Evolutionary conservation across 2,888 invertebrate genomes (phyloP).

Genomic region (Oxytorus armatus): DNA sequence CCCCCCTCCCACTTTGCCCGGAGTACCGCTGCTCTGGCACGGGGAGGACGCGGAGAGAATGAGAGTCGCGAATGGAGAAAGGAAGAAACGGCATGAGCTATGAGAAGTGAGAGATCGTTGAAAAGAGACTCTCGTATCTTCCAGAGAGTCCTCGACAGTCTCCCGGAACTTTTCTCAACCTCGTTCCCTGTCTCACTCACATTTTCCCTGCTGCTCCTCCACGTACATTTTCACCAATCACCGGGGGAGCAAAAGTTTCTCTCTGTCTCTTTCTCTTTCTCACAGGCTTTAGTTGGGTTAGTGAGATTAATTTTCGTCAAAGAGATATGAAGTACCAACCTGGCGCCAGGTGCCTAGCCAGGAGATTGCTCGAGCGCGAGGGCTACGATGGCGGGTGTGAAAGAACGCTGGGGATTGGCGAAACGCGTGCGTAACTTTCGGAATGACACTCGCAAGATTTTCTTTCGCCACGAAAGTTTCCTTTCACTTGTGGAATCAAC

Average conservation of each 20-base stretch:
- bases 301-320: slow-evolving; percentile 59
- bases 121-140: slow-evolving; percentile 23
- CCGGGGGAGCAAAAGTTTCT: not conserved
- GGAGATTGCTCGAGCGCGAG: slow-evolving; percentile 49
- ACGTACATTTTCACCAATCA: slow-evolving; percentile 35
- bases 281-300: slow-evolving; percentile 31
- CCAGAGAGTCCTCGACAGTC: slow-evolving; percentile 46
- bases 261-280: not conserved
- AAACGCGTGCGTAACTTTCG: not conserved
- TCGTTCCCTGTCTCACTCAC: slow-evolving; percentile 6
- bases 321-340: slow-evolving; percentile 36
- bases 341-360: slow-evolving; percentile 16
- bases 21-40: slow-evolving; percentile 56
- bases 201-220: not conserved
- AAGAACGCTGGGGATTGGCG: not conserved
- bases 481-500: not conserved
- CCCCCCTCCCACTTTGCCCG: slow-evolving; percentile 30
- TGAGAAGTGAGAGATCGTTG: slow-evolving; percentile 46
- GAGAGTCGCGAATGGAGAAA: slow-evolving; percentile 37
- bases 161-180: slow-evolving; percentile 49
- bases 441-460: not conserved
- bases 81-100: slow-evolving; percentile 29
- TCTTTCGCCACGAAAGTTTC: not conserved
- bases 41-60: slow-evolving; percentile 25
- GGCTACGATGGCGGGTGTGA: not conserved